Evolutionary conservation across 2,113 vertebrate species (phyloP).

Genomic region (Datnioides undecimradiatus): DNA sequence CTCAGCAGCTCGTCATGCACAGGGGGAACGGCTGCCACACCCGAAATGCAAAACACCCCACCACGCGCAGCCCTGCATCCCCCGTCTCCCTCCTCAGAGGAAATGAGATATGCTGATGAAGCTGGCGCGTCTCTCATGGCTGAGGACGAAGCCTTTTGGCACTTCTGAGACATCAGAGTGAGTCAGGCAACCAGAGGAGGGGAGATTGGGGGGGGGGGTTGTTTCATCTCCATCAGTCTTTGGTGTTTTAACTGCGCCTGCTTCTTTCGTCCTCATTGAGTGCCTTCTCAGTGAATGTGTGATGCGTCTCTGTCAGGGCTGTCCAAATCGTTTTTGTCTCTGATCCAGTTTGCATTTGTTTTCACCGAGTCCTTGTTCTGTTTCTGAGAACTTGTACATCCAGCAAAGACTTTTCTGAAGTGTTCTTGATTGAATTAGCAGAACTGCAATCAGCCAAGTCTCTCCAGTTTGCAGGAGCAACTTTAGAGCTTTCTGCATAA

Average conservation of each 20-base stretch:
- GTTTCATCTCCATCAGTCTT: constrained; percentile 33
- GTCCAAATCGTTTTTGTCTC: constrained; percentile 1
- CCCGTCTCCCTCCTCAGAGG: constrained; percentile 17
- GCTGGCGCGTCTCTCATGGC: constrained; percentile 33
- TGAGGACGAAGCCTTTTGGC: constrained; percentile 45
- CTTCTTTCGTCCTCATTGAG: background rate
- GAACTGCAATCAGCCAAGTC: background rate
- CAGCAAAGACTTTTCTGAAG: background rate
- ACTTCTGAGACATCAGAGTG: constrained; percentile 46
- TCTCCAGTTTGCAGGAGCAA: background rate
- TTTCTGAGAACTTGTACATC: background rate
- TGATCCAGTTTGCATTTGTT: background rate
- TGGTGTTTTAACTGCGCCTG: constrained; percentile 14
- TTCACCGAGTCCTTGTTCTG: background rate
- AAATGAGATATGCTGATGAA: constrained; percentile 62
- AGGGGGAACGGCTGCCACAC: constrained; percentile 40
- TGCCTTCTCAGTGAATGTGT: constrained; percentile 6
- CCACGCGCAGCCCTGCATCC: background rate
- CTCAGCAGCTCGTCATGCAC: constrained; percentile 24
- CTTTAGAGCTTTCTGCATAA: background rate
- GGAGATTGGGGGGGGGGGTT: constrained; percentile 16
- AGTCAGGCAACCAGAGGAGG: constrained; percentile 29
- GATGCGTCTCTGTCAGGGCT: background rate
- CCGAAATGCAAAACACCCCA: constrained; percentile 40
- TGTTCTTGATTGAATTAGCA: constrained; percentile 9